These are phyloP conservation scores for Neomicropteryx cornuta DNA, from an alignment of 1,140 invertebrate genomes.

Conservation along the genomic window DNA sequence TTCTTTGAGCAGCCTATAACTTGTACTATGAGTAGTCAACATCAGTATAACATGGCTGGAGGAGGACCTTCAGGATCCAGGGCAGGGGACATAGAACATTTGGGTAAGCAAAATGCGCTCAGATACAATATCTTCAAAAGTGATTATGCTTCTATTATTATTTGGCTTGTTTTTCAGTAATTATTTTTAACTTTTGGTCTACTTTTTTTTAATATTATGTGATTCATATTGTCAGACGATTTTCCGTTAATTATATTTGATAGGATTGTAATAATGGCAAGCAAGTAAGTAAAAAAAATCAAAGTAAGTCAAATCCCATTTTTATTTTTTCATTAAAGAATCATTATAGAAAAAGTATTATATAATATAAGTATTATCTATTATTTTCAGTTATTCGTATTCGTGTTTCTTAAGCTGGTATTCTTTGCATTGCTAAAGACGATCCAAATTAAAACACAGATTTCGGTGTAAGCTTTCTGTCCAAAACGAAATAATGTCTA, in stretches of 20 bases:
- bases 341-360: no score
- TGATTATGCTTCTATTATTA: slow-evolving; percentile 9
- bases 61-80: slow-evolving; percentile 22
- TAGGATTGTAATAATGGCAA: neutral
- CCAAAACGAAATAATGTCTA: no score
- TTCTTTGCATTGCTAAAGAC: no score
- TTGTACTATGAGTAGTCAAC: slow-evolving; percentile 39
- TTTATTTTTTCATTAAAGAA: no score
- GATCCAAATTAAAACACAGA: no score
- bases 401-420: no score
- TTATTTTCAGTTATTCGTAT: no score
- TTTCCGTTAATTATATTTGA: slow-evolving; percentile 19
- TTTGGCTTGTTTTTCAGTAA: neutral
- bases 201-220: neutral
- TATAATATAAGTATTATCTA: no score
- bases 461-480: no score
- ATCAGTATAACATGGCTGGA: slow-evolving; percentile 32
- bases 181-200: neutral
- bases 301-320: no score
- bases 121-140: neutral
- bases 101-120: slow-evolving; percentile 21
- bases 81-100: slow-evolving; percentile 50
- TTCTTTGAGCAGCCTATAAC: no score
- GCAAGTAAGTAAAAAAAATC: neutral
- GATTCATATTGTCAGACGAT: slow-evolving; percentile 21